Conservation (phyloP, 2,113 vertebrate species). For the Bettongia penicillata region DNA sequence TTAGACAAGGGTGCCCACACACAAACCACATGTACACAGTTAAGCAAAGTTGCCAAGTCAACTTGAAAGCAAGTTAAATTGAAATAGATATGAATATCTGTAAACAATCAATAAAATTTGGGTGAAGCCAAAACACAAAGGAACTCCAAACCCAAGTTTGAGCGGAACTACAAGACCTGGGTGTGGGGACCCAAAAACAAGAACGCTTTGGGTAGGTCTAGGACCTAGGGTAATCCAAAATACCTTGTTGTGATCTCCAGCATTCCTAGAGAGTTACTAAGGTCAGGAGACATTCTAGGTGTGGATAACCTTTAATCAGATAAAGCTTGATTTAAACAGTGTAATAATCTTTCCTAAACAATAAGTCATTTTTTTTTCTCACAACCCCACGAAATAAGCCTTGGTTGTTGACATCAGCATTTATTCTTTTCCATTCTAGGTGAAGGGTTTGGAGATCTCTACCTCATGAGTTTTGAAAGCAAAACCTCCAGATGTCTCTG, state of each 20-base stretch:
- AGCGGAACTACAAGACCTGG: not conserved
- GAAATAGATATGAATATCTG: not conserved
- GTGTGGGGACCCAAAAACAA: not conserved
- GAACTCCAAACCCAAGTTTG: not conserved
- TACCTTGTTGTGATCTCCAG: not conserved
- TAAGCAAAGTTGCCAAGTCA: not conserved
- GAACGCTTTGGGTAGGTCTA: not conserved
- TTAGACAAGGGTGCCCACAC: not conserved
- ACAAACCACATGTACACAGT: not conserved
- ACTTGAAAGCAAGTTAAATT: not conserved
- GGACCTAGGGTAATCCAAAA: not conserved
- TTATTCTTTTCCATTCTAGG: not conserved
- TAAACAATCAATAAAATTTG: not conserved
- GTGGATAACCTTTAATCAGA: not conserved
- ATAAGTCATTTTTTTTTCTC: not conserved
- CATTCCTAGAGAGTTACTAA: not conserved
- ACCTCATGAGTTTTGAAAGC: not conserved
- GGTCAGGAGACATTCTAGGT: not conserved
- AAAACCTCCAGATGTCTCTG: not conserved
- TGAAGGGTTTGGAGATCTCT: not conserved
- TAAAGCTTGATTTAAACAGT: not conserved
- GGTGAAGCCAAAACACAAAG: not conserved
- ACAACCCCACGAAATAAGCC: not conserved
- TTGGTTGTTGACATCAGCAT: not conserved
- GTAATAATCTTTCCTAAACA: not conserved